phyloP scores from a whole-genome alignment of 2,888 invertebrate species.

The Thera obeliscata region DNA sequence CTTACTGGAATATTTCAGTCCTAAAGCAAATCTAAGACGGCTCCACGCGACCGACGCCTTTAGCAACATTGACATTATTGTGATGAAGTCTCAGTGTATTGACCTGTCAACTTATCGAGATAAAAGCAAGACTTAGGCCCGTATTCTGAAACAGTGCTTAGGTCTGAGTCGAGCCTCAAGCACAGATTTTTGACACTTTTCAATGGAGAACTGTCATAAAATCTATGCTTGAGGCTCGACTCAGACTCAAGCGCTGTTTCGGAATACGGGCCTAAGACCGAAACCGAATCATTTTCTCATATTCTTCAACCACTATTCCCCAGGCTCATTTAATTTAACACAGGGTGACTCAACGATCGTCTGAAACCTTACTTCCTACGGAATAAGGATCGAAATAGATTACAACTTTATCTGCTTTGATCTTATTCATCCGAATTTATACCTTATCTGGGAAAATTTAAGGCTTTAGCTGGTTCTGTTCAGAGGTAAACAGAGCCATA shows the following conservation, averaged over 20 bases:
- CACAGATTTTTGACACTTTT: no score
- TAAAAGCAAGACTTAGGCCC: no score
- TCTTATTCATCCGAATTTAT: conserved; percentile 2
- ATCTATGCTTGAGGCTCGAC: no score
- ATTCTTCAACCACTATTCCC: conserved; percentile 9
- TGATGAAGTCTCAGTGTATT: neutral
- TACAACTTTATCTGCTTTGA: neutral
- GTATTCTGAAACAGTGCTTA: no score
- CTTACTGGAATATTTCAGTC: no score
- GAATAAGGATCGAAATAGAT: conserved; percentile 12
- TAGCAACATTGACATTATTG: no score
- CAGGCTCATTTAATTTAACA: conserved; percentile 9
- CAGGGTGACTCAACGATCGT: neutral
- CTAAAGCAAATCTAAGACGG: no score
- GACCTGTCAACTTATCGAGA: neutral
- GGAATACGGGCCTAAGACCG: no score
- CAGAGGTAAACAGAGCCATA: neutral
- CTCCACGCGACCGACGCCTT: no score
- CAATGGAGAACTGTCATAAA: no score
- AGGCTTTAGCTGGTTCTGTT: conserved; percentile 1
- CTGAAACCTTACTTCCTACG: conserved; percentile 10
- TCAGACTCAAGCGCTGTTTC: no score
- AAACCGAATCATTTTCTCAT: conserved; percentile 3
- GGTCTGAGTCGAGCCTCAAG: no score
- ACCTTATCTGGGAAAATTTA: conserved; percentile 9